Conservation (phyloP, 1,140 invertebrate genomes). For the Cephus cinctus region DNA sequence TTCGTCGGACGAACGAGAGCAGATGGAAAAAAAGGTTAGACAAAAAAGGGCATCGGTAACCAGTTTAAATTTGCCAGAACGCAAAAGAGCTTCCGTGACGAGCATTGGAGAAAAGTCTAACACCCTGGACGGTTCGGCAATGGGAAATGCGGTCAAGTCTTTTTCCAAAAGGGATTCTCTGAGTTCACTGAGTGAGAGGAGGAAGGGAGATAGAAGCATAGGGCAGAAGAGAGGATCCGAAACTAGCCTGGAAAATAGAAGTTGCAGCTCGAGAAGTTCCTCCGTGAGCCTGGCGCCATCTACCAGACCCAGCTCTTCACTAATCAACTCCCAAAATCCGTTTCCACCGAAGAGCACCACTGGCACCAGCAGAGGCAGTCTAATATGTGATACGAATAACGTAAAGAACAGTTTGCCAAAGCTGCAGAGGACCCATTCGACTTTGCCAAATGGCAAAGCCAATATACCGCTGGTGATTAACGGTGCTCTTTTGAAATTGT, state of each 20-base stretch:
- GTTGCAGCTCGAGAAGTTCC: slow-evolving; percentile 37
- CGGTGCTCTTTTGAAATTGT: slow-evolving; percentile 43
- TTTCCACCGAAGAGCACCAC: slow-evolving; percentile 26
- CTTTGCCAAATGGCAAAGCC: slow-evolving; percentile 41
- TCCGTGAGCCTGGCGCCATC: slow-evolving; percentile 31
- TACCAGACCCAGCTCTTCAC: slow-evolving; percentile 41
- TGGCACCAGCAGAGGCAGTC: slow-evolving; percentile 5
- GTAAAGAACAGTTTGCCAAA: slow-evolving; percentile 31
- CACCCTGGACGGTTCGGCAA: slow-evolving; percentile 36
- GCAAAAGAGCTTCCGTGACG: slow-evolving; percentile 34
- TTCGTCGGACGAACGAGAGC: slow-evolving; percentile 15
- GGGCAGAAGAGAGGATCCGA: slow-evolving; percentile 29
- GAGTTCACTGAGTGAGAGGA: slow-evolving; percentile 40
- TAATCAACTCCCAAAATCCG: slow-evolving; percentile 39
- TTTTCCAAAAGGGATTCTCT: slow-evolving; percentile 33
- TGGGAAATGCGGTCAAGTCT: slow-evolving; percentile 20
- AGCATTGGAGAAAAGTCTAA: slow-evolving; percentile 43
- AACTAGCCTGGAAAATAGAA: slow-evolving; percentile 35
- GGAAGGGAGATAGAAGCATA: slow-evolving; percentile 32
- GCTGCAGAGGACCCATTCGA: slow-evolving; percentile 37
- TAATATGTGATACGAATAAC: slow-evolving; percentile 10
- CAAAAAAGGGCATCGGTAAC: slow-evolving; percentile 39
- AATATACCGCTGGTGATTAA: slow-evolving; percentile 52
- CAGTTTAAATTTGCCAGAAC: slow-evolving; percentile 41
- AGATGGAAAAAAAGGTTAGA: slow-evolving; percentile 12